Conservation (phyloP, 2,888 invertebrate species). For the Capitulum mitella region DNA sequence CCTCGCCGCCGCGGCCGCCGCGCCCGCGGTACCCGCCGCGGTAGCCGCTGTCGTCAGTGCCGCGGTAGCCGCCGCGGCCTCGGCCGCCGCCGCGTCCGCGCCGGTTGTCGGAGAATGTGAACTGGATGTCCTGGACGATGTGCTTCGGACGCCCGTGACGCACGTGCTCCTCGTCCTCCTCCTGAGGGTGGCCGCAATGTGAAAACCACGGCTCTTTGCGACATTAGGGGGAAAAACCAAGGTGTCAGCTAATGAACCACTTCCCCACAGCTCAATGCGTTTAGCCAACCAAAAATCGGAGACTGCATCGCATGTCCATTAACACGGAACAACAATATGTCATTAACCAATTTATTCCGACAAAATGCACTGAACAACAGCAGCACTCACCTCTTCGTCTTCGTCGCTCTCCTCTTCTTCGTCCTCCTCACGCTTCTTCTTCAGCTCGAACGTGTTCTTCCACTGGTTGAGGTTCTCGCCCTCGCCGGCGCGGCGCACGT, state of each 20-base stretch:
- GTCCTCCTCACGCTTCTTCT: slow-evolving; percentile 48
- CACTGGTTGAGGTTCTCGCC: slow-evolving; percentile 85
- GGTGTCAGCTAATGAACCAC: too few relatives aligned
- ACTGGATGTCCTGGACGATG: slow-evolving; percentile 69
- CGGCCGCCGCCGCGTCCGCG: slow-evolving; percentile 56
- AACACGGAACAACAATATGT: too few relatives aligned
- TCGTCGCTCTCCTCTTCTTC: slow-evolving; percentile 52
- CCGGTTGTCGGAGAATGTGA: slow-evolving; percentile 73
- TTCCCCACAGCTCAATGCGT: too few relatives aligned
- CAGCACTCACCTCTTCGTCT: slow-evolving; percentile 41
- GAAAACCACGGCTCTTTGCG: too few relatives aligned
- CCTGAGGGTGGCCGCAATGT: slow-evolving; percentile 40
- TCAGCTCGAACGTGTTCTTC: slow-evolving; percentile 76
- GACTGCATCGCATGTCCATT: too few relatives aligned
- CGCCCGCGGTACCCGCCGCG: slow-evolving; percentile 38
- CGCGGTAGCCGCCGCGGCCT: slow-evolving; percentile 44
- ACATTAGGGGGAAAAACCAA: too few relatives aligned
- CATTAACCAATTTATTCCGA: too few relatives aligned
- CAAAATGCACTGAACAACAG: too few relatives aligned
- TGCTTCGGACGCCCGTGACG: slow-evolving; percentile 60
- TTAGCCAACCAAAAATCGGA: too few relatives aligned
- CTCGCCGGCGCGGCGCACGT: slow-evolving; percentile 87
- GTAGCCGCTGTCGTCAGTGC: slow-evolving; percentile 26
- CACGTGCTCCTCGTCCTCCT: slow-evolving; percentile 56
- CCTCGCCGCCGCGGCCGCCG: slow-evolving; percentile 36